A percentile compares a stretch with the other conserved stretches of the same genome.
Evolutionary conservation across 2,888 invertebrate species (phyloP).

Genomic region (Mythimna albipuncta): DNA sequence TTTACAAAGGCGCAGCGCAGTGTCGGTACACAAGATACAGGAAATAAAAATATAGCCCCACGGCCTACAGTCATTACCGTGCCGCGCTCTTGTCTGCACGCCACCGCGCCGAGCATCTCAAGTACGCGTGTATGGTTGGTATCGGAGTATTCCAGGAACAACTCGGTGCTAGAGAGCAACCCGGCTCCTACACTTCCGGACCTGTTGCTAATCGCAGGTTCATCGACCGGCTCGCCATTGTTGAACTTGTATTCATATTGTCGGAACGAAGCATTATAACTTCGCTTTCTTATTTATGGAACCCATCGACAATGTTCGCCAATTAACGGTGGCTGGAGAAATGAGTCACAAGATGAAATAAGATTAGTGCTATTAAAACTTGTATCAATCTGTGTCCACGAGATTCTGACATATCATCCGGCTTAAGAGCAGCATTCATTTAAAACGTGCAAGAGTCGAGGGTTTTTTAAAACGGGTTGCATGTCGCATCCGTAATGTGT

Average conservation of each 20-base stretch:
- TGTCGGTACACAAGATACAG: background rate
- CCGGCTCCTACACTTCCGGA: background rate
- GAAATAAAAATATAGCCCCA: background rate
- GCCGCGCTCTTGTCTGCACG: background rate
- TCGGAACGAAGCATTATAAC: constrained; percentile 6
- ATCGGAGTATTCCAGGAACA: background rate
- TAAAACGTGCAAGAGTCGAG: background rate
- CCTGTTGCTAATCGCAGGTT: background rate
- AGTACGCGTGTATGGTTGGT: background rate
- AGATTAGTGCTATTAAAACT: background rate
- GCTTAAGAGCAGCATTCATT: background rate
- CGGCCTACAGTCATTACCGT: background rate
- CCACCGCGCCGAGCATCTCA: background rate
- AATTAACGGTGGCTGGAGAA: background rate
- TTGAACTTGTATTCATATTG: constrained; percentile 12
- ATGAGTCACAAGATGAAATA: background rate
- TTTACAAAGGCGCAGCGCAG: background rate
- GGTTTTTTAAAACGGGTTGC: constrained; percentile 1
- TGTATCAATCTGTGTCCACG: background rate
- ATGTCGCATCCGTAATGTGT: constrained; percentile 18
- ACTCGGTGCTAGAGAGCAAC: background rate
- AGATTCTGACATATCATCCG: background rate
- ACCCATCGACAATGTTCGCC: background rate
- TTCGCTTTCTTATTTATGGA: constrained; percentile 10
- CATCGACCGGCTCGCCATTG: background rate